Percentiles rank a stretch among this genome's conserved stretches.
These are phyloP conservation scores for Alouatta palliata DNA, from an alignment of 2,113 vertebrate genomes.

Conservation along the genomic window DNA sequence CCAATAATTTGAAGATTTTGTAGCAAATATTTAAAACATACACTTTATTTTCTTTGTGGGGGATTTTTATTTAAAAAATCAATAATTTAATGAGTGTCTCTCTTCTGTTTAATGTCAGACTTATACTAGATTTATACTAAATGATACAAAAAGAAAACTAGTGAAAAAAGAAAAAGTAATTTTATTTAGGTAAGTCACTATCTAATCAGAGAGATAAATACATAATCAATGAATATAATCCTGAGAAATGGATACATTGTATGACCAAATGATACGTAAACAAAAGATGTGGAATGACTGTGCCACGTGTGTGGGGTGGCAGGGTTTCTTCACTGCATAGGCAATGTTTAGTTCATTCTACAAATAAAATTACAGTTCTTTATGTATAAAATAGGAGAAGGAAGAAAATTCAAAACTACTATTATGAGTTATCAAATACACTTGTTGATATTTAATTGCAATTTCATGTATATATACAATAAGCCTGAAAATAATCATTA, in stretches of 20 bases:
- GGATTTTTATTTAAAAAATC: background rate
- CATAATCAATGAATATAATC: background rate
- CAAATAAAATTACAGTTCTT: background rate
- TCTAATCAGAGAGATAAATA: background rate
- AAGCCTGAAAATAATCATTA: background rate
- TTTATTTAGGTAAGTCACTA: background rate
- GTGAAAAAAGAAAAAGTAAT: background rate
- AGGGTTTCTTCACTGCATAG: background rate
- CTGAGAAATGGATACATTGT: background rate
- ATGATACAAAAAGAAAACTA: background rate
- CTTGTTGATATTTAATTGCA: background rate
- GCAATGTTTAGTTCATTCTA: background rate
- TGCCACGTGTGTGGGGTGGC: fast-evolving
- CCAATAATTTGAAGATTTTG: background rate
- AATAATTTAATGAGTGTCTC: background rate
- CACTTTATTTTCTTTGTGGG: background rate
- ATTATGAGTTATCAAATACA: background rate
- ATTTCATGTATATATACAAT: background rate
- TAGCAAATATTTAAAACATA: background rate
- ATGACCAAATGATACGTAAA: background rate
- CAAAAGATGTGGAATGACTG: background rate
- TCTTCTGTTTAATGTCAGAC: background rate
- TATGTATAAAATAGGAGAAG: background rate
- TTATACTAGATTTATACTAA: background rate
- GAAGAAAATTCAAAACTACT: background rate